phyloP scores from a whole-genome alignment of 2,888 invertebrate species.

The Artemia sinica region DNA sequence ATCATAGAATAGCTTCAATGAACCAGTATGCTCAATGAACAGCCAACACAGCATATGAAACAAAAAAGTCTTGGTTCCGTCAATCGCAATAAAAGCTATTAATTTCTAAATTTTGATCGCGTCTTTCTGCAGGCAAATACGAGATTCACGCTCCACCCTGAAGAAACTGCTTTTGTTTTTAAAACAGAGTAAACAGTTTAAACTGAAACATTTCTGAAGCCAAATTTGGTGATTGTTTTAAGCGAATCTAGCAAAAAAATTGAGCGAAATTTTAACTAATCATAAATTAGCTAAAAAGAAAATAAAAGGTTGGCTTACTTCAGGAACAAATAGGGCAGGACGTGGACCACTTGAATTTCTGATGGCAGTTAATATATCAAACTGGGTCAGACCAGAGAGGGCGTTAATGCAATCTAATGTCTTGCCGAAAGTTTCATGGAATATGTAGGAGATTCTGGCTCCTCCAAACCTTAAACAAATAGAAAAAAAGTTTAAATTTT shows the following conservation, averaged over 20 bases:
- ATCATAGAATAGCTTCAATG: no score
- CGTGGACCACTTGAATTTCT: slow-evolving; percentile 91
- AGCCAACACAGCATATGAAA: no score
- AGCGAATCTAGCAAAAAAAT: neutral
- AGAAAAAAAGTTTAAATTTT: no score
- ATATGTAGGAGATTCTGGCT: slow-evolving; percentile 98
- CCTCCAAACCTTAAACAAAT: slow-evolving; percentile 55
- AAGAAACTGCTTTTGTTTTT: neutral
- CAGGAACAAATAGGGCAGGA: slow-evolving; percentile 76
- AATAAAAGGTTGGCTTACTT: slow-evolving; percentile 32
- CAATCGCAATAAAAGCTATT: no score
- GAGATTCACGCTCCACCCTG: no score
- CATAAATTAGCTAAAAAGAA: neutral
- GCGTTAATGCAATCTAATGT: slow-evolving; percentile 91
- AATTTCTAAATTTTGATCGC: no score
- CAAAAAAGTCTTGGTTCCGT: no score
- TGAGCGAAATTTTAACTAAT: neutral
- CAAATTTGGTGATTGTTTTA: neutral
- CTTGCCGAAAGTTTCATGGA: slow-evolving; percentile 93
- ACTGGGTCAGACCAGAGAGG: slow-evolving; percentile 67
- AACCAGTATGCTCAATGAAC: no score
- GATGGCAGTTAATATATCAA: slow-evolving; percentile 96
- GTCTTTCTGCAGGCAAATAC: no score
- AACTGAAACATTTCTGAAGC: neutral
- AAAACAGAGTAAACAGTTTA: neutral